Base-by-base conservation (phyloP, 1,140 invertebrate species). In the Drosophila triauraria region DNA sequence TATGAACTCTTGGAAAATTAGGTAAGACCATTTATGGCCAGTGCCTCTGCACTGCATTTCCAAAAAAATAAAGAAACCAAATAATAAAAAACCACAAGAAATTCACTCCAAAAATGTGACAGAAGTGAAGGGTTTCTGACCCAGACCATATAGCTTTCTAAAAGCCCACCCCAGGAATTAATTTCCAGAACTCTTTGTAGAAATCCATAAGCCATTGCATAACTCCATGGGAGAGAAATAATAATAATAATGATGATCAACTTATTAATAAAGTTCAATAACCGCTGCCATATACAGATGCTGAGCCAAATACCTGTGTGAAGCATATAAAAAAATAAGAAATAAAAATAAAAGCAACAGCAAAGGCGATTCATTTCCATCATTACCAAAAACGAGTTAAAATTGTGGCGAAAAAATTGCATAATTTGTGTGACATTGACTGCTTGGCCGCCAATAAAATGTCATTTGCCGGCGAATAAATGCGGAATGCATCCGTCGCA, bases 331-430 rank as follows among this genome's bases (percentile, higher is more conserved):
- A 54, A 32, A 23, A 61, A 56, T 32, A 42, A 17, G 17, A 23
- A 47, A n/a, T 38, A 74, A 63, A 68, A 48, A 48, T 23, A 47
- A 27, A 38, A 38, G 32, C 51, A 12, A 40, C 40, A 51, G 57
- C 53, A 56, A 64, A 75, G 79, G 81, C 83, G 85, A 87, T 87
- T 90, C 82, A 88, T 88, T 88, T 80, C 79, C 83, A 80, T 71
- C 71, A 69, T 70, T 53, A 82, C 84, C 81, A 84, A 88, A 87
- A 79, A 88, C 83, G 78, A 88, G 85, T 84, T 78, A 84, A 90
- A 88, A 84, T 90, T 90, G 80, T 75, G 86, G 78, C 70, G 86
- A 91, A 90, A 91, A 90, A 90, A 90, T 90, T 90, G 85, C 86
- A 90, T 90, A 90, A 90, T 90, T 90, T 90, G 75, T 82, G 81